Percentiles rank a stretch among this genome's conserved stretches.
Evolutionary conservation across 2,888 invertebrate genomes (phyloP).

Genomic region (Agapostemon virescens): DNA sequence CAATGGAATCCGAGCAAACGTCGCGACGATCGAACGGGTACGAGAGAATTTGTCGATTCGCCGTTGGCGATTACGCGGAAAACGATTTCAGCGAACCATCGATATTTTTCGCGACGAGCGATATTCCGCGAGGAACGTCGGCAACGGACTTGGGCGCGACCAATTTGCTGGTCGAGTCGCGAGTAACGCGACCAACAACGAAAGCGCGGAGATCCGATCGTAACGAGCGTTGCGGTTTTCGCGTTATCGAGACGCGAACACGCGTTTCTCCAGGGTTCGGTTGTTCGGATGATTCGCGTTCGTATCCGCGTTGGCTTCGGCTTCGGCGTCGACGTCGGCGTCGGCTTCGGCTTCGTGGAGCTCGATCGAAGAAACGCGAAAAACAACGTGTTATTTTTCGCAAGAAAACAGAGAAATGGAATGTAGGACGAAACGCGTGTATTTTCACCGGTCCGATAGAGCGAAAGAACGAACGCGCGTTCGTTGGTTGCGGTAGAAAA

Average conservation of each 20-base stretch:
- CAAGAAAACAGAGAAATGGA: not conserved
- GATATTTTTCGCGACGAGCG: no score
- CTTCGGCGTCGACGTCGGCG: no score
- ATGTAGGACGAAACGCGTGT: not conserved
- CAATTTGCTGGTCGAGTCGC: not conserved
- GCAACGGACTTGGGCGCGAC: not conserved
- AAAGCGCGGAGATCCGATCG: not conserved
- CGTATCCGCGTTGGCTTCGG: not conserved
- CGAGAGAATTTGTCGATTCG: not conserved
- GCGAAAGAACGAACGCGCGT: conserved; percentile 19
- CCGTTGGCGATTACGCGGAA: not conserved
- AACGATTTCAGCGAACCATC: not conserved
- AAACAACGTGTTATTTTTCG: no score
- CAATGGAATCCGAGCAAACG: not conserved
- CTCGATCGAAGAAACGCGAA: not conserved
- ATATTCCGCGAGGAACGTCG: not conserved
- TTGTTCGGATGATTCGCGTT: not conserved
- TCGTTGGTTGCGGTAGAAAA: conserved; percentile 40
- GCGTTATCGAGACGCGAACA: not conserved
- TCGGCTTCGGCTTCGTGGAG: no score
- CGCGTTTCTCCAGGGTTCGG: not conserved
- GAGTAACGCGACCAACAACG: not conserved
- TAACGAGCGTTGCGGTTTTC: not conserved
- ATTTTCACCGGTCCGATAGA: not conserved
- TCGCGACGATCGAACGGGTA: not conserved